Evolutionary conservation across 2,113 vertebrate species (phyloP).

Genomic region (Zosterops japonicus): DNA sequence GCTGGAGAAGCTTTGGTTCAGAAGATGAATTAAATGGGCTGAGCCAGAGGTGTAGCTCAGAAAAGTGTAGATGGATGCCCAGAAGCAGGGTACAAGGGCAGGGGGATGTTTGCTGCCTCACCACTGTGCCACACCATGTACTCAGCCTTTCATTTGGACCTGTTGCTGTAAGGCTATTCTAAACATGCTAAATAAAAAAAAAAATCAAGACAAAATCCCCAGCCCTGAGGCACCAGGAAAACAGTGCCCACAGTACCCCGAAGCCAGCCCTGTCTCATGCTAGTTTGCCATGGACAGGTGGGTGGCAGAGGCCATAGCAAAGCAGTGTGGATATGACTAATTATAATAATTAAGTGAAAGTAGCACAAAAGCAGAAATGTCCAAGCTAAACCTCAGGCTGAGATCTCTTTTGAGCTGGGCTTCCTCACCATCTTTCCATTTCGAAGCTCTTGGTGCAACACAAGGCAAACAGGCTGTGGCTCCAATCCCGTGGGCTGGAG

Average conservation of each 20-base stretch:
- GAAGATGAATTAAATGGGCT: neutral
- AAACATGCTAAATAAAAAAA: neutral
- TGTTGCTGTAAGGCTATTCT: neutral
- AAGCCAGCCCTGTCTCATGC: neutral
- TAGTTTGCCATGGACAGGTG: neutral
- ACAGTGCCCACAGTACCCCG: fast-evolving
- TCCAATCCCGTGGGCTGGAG: neutral
- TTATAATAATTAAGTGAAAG: neutral
- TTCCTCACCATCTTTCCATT: neutral
- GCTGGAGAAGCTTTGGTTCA: neutral
- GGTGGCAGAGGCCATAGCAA: neutral
- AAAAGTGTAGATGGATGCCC: neutral
- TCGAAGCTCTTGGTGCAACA: neutral
- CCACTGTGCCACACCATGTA: neutral
- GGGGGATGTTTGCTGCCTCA: neutral
- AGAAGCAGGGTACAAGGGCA: neutral
- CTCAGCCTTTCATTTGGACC: neutral
- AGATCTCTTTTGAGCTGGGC: neutral
- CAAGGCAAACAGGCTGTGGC: neutral
- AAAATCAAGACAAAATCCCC: neutral
- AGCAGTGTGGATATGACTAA: neutral
- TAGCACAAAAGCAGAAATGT: neutral
- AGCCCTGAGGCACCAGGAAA: neutral
- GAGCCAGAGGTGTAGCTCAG: neutral
- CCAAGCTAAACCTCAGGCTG: neutral